A percentile compares a stretch with the other conserved stretches of the same genome.
Evolutionary conservation across 2,113 vertebrate genomes (phyloP).

Genomic region (Cyprinus carpio): DNA sequence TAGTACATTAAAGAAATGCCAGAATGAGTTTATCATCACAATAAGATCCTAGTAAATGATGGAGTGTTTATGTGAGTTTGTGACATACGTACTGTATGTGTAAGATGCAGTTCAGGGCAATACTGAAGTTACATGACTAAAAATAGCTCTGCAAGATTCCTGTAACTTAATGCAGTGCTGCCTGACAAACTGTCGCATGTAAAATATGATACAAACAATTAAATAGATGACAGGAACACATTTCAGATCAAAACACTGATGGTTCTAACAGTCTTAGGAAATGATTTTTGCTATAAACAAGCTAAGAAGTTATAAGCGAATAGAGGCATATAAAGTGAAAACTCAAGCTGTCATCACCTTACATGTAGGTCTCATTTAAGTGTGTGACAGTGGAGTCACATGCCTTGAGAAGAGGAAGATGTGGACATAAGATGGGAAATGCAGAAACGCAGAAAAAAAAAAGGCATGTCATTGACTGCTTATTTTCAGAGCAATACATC

Average conservation of each 20-base stretch:
- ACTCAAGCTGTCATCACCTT: constrained; percentile 1
- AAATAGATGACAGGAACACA: constrained; percentile 19
- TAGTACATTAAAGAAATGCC: neutral
- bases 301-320: neutral
- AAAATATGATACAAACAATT: constrained; percentile 30
- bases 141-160: constrained; percentile 17
- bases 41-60: neutral
- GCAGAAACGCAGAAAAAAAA: neutral
- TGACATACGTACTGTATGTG: neutral
- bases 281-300: neutral
- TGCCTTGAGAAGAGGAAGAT: neutral
- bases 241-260: constrained; percentile 1
- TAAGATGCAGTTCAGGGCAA: neutral
- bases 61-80: neutral
- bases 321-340: neutral
- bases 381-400: neutral
- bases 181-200: constrained; percentile 25
- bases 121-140: neutral
- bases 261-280: neutral
- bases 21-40: neutral
- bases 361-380: neutral
- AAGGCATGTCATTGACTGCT: neutral
- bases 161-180: neutral
- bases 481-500: neutral
- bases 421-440: neutral